Evolutionary conservation across 2,888 invertebrate species (phyloP).

Genomic region (Furcula furcula): DNA sequence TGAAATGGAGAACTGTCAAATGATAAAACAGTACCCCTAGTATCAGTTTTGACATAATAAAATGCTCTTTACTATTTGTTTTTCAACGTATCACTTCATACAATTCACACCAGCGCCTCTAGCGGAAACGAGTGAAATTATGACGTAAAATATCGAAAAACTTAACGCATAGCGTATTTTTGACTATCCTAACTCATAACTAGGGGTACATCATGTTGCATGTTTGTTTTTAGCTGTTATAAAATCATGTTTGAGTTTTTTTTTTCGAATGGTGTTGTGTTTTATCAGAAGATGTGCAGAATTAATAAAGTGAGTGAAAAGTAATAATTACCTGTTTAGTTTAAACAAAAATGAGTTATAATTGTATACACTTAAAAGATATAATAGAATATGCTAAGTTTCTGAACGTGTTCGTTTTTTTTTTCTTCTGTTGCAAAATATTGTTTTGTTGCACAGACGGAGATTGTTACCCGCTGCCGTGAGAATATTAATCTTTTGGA

Average conservation of each 20-base stretch:
- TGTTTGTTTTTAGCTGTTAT: conserved; percentile 7
- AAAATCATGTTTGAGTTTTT: conserved; percentile 10
- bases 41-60: too few species aligned
- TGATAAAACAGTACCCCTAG: too few species aligned
- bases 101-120: too few species aligned
- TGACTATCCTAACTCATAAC: too few species aligned
- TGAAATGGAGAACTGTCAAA: conserved; percentile 10
- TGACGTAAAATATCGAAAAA: too few species aligned
- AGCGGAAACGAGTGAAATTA: too few species aligned
- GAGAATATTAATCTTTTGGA: conserved; percentile 92
- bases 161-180: too few species aligned
- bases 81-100: too few species aligned
- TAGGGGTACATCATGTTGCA: conserved; percentile 23
- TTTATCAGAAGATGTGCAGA: conserved; percentile 27
- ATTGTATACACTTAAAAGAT: conserved; percentile 18
- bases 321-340: conserved; percentile 25
- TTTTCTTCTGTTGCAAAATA: conserved; percentile 22
- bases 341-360: conserved; percentile 5
- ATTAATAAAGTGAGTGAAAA: conserved; percentile 40
- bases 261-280: conserved; percentile 25
- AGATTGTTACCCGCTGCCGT: conserved; percentile 91
- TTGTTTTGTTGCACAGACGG: conserved; percentile 84
- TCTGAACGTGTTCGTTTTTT: conserved; percentile 18
- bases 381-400: conserved; percentile 7
- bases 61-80: too few species aligned